These are phyloP conservation scores for Apostichopus californicus DNA, from an alignment of 35 echinoderm and acorn worm species.

Conservation along the genomic window DNA sequence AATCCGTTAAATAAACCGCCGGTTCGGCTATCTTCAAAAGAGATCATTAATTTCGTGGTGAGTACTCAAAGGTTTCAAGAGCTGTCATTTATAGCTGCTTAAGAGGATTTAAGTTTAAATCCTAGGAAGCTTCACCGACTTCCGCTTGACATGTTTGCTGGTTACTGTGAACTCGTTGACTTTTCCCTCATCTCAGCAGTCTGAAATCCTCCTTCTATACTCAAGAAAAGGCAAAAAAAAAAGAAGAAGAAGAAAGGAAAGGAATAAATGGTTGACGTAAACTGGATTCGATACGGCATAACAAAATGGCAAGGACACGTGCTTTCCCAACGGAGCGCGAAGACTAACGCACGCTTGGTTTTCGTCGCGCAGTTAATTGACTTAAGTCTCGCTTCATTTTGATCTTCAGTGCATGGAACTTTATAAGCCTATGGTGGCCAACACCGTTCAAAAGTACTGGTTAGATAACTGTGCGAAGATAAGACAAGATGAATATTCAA, in stretches of 20 bases:
- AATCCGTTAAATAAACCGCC: slow-evolving; percentile 48
- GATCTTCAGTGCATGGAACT: not conserved
- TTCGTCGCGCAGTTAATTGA: slow-evolving; percentile 16
- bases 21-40: slow-evolving; percentile 44
- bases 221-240: slow-evolving; percentile 1
- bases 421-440: no score
- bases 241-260: slow-evolving; percentile 1
- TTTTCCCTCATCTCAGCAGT: slow-evolving; percentile 2
- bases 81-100: slow-evolving; percentile 37
- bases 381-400: not conserved
- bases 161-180: slow-evolving; percentile 33
- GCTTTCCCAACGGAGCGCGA: slow-evolving; percentile 24
- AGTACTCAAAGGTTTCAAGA: slow-evolving; percentile 31
- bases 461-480: no score
- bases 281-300: not conserved
- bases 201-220: not conserved
- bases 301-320: slow-evolving; percentile 25
- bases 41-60: slow-evolving; percentile 41
- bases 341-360: slow-evolving; percentile 16
- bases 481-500: no score
- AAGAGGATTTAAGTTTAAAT: slow-evolving; percentile 4
- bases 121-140: not conserved
- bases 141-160: slow-evolving; percentile 29
- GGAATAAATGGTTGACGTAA: not conserved
- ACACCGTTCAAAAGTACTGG: no score